These are phyloP conservation scores for Hypena proboscidalis DNA, from an alignment of 2,888 invertebrate species.

Conservation along the genomic window DNA sequence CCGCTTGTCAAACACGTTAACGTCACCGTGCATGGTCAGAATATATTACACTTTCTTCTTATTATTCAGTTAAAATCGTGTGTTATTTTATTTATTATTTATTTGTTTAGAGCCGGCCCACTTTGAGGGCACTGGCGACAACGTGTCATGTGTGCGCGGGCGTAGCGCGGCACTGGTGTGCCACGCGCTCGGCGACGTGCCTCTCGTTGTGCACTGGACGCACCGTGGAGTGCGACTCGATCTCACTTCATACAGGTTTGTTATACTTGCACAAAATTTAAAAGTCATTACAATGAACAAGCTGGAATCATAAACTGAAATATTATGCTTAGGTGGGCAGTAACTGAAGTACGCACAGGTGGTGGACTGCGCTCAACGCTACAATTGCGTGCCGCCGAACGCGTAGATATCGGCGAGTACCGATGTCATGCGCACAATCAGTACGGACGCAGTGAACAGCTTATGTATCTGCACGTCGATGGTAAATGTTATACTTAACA, in stretches of 20 bases:
- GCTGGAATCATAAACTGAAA: too few relatives aligned
- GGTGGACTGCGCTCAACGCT: slow-evolving; percentile 88
- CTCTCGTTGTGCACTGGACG: slow-evolving; percentile 91
- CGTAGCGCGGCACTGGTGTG: slow-evolving; percentile 87
- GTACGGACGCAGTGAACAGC: slow-evolving; percentile 87
- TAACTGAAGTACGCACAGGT: slow-evolving; percentile 88
- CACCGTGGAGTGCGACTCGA: slow-evolving; percentile 88
- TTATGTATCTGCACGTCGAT: slow-evolving; percentile 88
- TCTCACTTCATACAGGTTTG: slow-evolving; percentile 85
- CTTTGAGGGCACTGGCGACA: slow-evolving; percentile 85
- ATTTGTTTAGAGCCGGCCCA: slow-evolving; percentile 88
- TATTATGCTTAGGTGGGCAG: slow-evolving; percentile 79
- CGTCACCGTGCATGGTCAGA: slow-evolving; percentile 91
- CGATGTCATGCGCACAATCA: slow-evolving; percentile 89
- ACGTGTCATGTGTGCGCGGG: slow-evolving; percentile 86
- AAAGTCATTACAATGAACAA: not conserved
- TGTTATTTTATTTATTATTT: not conserved
- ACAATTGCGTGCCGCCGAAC: slow-evolving; percentile 87
- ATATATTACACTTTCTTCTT: not conserved
- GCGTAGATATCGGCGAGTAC: slow-evolving; percentile 89
- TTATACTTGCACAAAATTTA: too few relatives aligned
- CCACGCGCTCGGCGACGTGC: slow-evolving; percentile 91
- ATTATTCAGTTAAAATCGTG: not conserved
- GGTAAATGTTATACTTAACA: slow-evolving; percentile 57
- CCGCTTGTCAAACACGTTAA: slow-evolving; percentile 92